Conservation (phyloP, 2,797 vertebrate species). For the Macrochelys suwanniensis region DNA sequence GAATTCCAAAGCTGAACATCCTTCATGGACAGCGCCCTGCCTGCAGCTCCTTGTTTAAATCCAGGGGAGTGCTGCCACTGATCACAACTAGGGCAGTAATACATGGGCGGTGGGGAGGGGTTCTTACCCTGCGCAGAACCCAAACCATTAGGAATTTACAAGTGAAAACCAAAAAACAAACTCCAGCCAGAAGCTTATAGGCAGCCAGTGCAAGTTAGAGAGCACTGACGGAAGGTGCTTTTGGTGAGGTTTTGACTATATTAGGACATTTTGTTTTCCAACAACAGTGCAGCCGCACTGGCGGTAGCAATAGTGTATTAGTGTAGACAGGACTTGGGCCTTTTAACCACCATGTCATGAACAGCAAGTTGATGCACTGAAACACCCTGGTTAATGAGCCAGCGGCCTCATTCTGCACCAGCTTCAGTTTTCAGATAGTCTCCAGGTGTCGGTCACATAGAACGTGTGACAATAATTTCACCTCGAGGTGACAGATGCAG, state of each 20-base stretch:
- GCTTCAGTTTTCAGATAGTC: not conserved
- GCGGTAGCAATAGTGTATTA: not conserved
- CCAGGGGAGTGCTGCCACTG: not conserved
- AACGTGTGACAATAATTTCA: not conserved
- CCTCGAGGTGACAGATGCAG: not conserved
- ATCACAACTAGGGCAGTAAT: not conserved
- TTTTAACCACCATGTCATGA: not conserved
- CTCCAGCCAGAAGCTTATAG: not conserved
- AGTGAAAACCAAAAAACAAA: not conserved
- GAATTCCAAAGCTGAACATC: not conserved
- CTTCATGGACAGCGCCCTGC: not conserved
- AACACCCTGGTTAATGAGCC: not conserved
- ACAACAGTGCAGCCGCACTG: not conserved
- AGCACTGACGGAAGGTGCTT: not conserved
- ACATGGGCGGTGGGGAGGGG: not conserved
- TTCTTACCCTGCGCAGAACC: not conserved
- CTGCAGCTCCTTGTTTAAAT: not conserved
- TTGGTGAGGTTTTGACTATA: not conserved
- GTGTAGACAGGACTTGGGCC: not conserved
- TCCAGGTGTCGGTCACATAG: too few species aligned
- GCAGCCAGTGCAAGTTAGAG: not conserved
- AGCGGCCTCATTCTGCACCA: not conserved
- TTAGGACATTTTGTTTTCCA: not conserved
- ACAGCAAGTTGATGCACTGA: not conserved
- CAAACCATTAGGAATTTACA: not conserved